Percentiles rank a stretch among this genome's conserved stretches.
Evolutionary conservation across 2,888 invertebrate genomes (phyloP).

Genomic region (Disparrhopalites patrizii): DNA sequence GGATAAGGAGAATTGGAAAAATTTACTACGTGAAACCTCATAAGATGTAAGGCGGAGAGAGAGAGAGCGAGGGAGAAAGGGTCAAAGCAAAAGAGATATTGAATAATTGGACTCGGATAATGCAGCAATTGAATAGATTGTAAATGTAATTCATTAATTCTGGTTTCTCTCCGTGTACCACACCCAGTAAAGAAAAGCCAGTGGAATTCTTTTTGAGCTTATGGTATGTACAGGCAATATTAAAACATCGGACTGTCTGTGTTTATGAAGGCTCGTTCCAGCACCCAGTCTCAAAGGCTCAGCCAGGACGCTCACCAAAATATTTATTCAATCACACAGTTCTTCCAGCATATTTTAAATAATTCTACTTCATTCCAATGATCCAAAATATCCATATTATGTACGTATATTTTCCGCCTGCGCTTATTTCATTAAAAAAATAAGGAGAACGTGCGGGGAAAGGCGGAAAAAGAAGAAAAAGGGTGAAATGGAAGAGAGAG

Average conservation of each 20-base stretch:
- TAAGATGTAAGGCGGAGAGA: not conserved
- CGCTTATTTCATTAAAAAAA: no score
- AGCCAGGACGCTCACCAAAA: not conserved
- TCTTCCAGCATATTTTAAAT: constrained; percentile 1
- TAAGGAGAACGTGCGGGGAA: not conserved
- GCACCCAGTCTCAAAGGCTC: not conserved
- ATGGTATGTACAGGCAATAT: no score
- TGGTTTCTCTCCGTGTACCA: no score
- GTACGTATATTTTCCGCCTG: no score
- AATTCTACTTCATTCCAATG: no score
- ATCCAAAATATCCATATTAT: no score
- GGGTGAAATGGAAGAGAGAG: not conserved
- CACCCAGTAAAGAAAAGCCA: constrained; percentile 15
- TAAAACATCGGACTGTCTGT: constrained; percentile 8
- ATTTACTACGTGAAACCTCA: not conserved
- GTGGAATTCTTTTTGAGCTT: constrained; percentile 18
- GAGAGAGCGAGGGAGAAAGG: no score
- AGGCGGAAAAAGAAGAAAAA: not conserved
- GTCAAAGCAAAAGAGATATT: not conserved
- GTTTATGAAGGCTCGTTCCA: no score
- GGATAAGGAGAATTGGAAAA: no score
- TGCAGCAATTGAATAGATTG: constrained; percentile 9
- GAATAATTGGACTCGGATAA: not conserved
- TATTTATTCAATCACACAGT: not conserved
- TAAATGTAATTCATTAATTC: constrained; percentile 19